phyloP scores from a whole-genome alignment of 2,113 vertebrate species.

The Maccullochella peelii region DNA sequence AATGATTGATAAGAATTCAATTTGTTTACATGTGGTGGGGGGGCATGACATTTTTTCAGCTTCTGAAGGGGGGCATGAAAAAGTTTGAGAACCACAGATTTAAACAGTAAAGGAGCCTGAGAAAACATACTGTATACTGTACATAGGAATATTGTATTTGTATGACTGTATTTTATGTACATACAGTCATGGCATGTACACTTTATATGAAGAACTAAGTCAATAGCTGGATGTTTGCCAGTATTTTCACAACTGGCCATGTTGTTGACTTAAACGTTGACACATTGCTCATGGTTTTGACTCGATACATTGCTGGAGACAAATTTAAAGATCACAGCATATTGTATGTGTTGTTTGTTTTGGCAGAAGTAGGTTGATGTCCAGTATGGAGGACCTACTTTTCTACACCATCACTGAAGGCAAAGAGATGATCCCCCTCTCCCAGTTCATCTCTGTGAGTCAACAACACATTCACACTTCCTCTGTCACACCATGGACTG shows the following conservation, averaged over 20 bases:
- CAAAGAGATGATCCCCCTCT: slow-evolving; percentile 86
- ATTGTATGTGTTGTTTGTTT: slow-evolving; percentile 37
- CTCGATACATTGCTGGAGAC: slow-evolving; percentile 11
- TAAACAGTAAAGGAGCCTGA: neutral
- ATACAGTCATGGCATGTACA: neutral
- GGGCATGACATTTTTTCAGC: too few species aligned
- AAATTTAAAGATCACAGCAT: slow-evolving; percentile 7
- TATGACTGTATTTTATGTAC: neutral
- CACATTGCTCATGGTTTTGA: slow-evolving; percentile 6
- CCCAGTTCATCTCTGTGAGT: slow-evolving; percentile 90
- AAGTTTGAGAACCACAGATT: too few species aligned
- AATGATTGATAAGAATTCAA: too few species aligned
- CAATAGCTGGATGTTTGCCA: slow-evolving; percentile 8
- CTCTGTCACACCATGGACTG: slow-evolving; percentile 3
- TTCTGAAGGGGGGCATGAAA: too few species aligned
- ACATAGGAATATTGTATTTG: neutral
- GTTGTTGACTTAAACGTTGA: slow-evolving; percentile 23
- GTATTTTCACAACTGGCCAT: slow-evolving; percentile 10
- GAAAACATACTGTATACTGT: neutral
- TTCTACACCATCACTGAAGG: slow-evolving; percentile 92
- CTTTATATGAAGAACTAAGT: neutral
- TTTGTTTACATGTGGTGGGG: too few species aligned
- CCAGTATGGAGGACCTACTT: slow-evolving; percentile 87
- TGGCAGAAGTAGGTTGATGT: slow-evolving; percentile 79
- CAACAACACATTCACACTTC: slow-evolving; percentile 22